These are phyloP conservation scores for Poliocrania exsul DNA, from an alignment of 2,797 vertebrate species.

Conservation along the genomic window DNA sequence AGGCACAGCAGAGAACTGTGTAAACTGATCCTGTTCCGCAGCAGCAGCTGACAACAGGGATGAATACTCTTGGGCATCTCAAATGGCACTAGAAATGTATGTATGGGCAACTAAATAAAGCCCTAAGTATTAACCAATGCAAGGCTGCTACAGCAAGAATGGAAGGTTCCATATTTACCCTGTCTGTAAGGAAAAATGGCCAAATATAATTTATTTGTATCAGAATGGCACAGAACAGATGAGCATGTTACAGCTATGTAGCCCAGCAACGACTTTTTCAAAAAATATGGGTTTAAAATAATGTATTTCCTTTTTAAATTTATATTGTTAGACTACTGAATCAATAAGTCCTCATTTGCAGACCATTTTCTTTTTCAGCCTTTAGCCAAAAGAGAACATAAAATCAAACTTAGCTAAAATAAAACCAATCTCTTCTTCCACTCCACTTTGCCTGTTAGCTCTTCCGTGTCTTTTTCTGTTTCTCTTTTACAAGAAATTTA, in stretches of 20 bases:
- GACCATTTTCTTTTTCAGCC: background rate
- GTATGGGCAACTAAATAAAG: background rate
- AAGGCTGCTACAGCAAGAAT: background rate
- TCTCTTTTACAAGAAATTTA: background rate
- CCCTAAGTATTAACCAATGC: background rate
- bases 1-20: rapidly evolving
- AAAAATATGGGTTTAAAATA: background rate
- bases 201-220: background rate
- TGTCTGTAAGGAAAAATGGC: background rate
- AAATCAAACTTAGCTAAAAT: background rate
- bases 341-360: background rate
- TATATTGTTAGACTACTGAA: background rate
- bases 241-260: background rate
- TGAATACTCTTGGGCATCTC: background rate
- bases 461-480: background rate
- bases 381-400: conserved; percentile 3
- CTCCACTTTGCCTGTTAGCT: background rate
- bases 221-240: background rate
- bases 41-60: background rate
- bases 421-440: background rate
- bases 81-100: background rate
- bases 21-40: background rate
- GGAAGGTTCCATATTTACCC: background rate
- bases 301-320: background rate
- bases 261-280: background rate